These are phyloP conservation scores for Cotesia vestalis DNA, from an alignment of 1,140 invertebrate species.

Conservation along the genomic window DNA sequence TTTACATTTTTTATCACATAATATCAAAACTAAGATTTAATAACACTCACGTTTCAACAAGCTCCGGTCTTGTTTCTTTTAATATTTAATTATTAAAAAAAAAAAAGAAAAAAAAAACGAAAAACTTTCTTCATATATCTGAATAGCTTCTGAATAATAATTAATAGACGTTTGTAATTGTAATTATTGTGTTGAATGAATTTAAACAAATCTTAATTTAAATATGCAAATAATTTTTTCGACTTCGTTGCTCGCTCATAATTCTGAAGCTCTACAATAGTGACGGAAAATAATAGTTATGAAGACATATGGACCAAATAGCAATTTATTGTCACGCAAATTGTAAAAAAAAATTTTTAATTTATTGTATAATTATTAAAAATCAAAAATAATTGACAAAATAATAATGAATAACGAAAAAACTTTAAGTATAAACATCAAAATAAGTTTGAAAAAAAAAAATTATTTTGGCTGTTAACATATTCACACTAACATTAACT, in stretches of 20 bases:
- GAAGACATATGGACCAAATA: conserved; percentile 41
- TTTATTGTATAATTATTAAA: conserved; percentile 18
- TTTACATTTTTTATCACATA: conserved; percentile 35
- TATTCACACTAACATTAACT: conserved; percentile 21
- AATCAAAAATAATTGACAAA: conserved; percentile 26
- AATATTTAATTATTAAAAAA: conserved; percentile 22
- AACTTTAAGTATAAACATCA: conserved; percentile 8
- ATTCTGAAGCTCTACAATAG: conserved; percentile 33
- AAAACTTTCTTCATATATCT: neutral
- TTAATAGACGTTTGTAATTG: conserved; percentile 26
- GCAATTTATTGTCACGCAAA: conserved; percentile 37
- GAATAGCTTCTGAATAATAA: conserved; percentile 32
- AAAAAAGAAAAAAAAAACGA: conserved; percentile 33
- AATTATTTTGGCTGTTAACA: conserved; percentile 26
- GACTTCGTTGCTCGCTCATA: conserved; percentile 48
- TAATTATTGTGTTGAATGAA: conserved; percentile 33
- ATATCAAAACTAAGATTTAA: conserved; percentile 24
- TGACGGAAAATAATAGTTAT: conserved; percentile 24
- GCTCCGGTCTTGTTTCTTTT: conserved; percentile 1
- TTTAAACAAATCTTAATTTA: conserved; percentile 9
- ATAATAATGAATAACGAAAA: conserved; percentile 12
- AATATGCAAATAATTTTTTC: conserved; percentile 41
- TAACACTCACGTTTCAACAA: conserved; percentile 39
- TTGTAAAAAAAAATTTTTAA: conserved; percentile 24
- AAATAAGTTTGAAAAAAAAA: conserved; percentile 23